Conservation (phyloP, 2,888 invertebrate genomes). For the Lithophane socia region DNA sequence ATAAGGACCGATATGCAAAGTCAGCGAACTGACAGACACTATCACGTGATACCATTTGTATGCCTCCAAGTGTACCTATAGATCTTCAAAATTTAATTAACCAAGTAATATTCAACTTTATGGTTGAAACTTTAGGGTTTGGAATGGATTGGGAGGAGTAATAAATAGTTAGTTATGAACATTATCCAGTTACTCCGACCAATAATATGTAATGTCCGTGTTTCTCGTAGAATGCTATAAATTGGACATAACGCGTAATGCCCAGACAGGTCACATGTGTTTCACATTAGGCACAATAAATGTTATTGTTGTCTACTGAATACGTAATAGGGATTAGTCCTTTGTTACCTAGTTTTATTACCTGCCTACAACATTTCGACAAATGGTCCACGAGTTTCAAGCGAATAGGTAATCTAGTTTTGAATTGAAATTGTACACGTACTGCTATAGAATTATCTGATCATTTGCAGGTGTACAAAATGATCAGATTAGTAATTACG, state of each 20-base stretch:
- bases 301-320: constrained; percentile 56
- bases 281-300: constrained; percentile 54
- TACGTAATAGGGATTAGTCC: constrained; percentile 51
- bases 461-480: background rate
- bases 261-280: constrained; percentile 56
- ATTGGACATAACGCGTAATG: constrained; percentile 55
- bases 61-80: constrained; percentile 26
- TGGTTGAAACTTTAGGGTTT: background rate
- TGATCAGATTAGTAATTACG: too few species aligned
- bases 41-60: constrained; percentile 40
- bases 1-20: constrained; percentile 56
- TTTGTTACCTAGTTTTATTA: constrained; percentile 52
- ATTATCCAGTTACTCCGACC: constrained; percentile 42
- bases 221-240: constrained; percentile 55
- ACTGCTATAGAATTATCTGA: background rate
- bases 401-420: constrained; percentile 34
- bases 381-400: constrained; percentile 32
- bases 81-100: constrained; percentile 18
- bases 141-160: constrained; percentile 2
- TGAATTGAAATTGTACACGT: constrained; percentile 17
- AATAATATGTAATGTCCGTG: constrained; percentile 58
- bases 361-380: constrained; percentile 44
- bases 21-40: constrained; percentile 55
- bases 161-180: constrained; percentile 35
- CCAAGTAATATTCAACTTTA: constrained; percentile 18